Evolutionary conservation across 1,140 invertebrate genomes (phyloP).

Genomic region (Drosophila lacertosa): DNA sequence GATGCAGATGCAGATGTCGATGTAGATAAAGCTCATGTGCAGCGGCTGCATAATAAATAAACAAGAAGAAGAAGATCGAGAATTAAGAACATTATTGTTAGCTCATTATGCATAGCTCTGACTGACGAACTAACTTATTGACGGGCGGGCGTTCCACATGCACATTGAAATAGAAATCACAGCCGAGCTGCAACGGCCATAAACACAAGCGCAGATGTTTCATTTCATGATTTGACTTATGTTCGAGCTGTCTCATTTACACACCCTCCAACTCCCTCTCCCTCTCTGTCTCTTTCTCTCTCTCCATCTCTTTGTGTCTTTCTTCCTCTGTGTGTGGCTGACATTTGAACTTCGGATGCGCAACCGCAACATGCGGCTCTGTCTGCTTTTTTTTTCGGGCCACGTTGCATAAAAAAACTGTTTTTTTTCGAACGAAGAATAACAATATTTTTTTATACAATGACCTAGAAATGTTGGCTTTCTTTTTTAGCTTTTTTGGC

Average conservation of each 20-base stretch:
- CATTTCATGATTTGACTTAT: constrained; percentile 68
- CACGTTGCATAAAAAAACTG: constrained; percentile 72
- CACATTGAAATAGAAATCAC: constrained; percentile 74
- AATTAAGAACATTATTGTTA: constrained; percentile 76
- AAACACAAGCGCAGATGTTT: constrained; percentile 62
- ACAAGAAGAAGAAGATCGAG: constrained; percentile 31
- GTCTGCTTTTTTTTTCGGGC: constrained; percentile 20
- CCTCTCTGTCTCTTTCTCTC: background rate
- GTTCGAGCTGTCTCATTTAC: constrained; percentile 41
- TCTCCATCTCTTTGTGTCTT: constrained; percentile 15
- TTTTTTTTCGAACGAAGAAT: constrained; percentile 26
- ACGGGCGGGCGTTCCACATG: constrained; percentile 52
- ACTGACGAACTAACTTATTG: constrained; percentile 18
- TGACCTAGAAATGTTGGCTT: constrained; percentile 75
- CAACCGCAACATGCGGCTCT: constrained; percentile 57
- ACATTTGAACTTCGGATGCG: constrained; percentile 73
- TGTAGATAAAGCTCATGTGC: constrained; percentile 52
- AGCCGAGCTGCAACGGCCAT: constrained; percentile 32
- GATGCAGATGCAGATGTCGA: constrained; percentile 34
- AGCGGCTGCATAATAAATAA: constrained; percentile 36
- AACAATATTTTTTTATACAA: constrained; percentile 51
- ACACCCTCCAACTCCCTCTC: too few relatives aligned
- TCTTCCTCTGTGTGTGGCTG: constrained; percentile 27
- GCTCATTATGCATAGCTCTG: constrained; percentile 61
- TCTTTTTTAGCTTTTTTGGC: constrained; percentile 33